Evolutionary conservation across 2,888 invertebrate genomes (phyloP).

Genomic region (Sphecodes monilicornis): DNA sequence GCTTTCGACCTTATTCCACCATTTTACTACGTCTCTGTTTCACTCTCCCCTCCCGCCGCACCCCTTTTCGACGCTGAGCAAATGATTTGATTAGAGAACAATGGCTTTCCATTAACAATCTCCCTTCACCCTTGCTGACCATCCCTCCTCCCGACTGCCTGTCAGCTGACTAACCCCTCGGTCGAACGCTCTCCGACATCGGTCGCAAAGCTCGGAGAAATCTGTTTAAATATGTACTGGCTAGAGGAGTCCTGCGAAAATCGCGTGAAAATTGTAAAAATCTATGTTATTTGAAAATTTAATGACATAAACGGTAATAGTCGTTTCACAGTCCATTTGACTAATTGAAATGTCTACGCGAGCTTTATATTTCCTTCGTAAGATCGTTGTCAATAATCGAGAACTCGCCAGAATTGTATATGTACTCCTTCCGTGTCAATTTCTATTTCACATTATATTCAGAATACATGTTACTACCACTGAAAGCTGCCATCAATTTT

Average conservation of each 20-base stretch:
- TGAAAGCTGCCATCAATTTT: no score
- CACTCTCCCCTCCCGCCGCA: slow-evolving; percentile 50
- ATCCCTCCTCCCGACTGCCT: slow-evolving; percentile 70
- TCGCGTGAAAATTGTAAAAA: background rate
- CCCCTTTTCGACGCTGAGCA: slow-evolving; percentile 77
- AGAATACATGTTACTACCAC: no score
- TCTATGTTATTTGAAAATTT: background rate
- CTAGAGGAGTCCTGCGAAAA: background rate
- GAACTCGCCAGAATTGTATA: background rate
- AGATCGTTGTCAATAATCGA: background rate
- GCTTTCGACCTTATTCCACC: slow-evolving; percentile 45
- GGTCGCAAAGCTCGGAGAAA: slow-evolving; percentile 38
- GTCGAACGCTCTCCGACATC: slow-evolving; percentile 48
- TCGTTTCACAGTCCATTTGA: background rate
- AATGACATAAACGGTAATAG: no score
- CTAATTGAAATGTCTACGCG: background rate
- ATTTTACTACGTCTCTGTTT: slow-evolving; percentile 50
- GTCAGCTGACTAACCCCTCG: slow-evolving; percentile 77
- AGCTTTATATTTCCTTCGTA: background rate
- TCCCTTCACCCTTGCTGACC: slow-evolving; percentile 59
- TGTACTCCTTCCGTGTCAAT: background rate
- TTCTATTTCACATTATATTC: no score
- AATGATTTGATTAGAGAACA: slow-evolving; percentile 85
- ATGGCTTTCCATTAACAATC: slow-evolving; percentile 84
- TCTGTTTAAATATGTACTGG: slow-evolving; percentile 65